Evolutionary conservation across 2,888 invertebrate genomes (phyloP).

Genomic region (Brenthis ino): DNA sequence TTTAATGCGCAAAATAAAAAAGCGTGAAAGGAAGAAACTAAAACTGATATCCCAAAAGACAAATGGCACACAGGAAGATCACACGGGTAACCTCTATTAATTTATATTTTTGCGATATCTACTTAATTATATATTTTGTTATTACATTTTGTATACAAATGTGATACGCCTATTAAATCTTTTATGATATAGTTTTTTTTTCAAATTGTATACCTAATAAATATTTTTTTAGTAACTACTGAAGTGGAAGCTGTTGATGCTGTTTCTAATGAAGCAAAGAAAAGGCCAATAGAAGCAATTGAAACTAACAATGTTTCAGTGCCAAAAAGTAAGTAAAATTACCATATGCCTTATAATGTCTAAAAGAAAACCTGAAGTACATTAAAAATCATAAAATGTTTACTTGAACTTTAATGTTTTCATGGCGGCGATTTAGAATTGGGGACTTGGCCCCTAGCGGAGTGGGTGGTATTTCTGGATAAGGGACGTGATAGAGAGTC

Average conservation of each 20-base stretch:
- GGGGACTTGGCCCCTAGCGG: no score
- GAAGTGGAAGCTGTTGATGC: constrained; percentile 18
- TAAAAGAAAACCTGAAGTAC: background rate
- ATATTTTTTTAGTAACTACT: background rate
- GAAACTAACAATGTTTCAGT: constrained; percentile 26
- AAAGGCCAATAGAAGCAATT: constrained; percentile 53
- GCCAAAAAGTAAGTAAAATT: constrained; percentile 54
- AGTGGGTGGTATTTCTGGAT: no score
- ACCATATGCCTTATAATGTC: background rate
- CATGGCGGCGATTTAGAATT: no score
- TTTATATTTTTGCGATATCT: background rate
- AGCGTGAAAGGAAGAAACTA: constrained; percentile 87
- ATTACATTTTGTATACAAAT: background rate
- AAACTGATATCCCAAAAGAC: constrained; percentile 81
- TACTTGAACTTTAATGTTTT: background rate
- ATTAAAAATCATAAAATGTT: background rate
- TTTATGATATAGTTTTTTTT: no score
- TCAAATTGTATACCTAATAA: background rate
- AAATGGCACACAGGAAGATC: constrained; percentile 43
- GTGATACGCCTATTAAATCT: background rate
- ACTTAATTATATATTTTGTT: background rate
- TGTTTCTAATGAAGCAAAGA: constrained; percentile 45
- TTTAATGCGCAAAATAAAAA: constrained; percentile 89
- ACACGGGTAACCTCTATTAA: constrained; percentile 53
- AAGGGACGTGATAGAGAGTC: no score